Conservation (phyloP, 2,888 invertebrate genomes). For the Apocheima hispidaria region DNA sequence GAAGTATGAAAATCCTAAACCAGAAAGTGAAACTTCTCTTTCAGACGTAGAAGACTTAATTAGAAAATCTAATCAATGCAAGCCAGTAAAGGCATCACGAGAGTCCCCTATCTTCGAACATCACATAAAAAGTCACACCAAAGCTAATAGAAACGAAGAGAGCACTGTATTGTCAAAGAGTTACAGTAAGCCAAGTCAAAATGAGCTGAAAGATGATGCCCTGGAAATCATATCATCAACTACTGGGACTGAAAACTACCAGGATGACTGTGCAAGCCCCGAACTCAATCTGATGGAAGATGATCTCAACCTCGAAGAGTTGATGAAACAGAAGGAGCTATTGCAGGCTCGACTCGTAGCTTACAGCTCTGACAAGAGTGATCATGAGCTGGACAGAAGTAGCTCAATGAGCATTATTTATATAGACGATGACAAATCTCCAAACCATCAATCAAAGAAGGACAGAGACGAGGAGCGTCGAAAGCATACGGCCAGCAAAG, state of each 20-base stretch:
- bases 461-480: conserved; percentile 70
- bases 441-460: conserved; percentile 67
- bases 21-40: conserved; percentile 75
- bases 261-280: conserved; percentile 89
- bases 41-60: conserved; percentile 75
- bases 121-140: conserved; percentile 22
- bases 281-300: conserved; percentile 93
- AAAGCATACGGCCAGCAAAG: conserved; percentile 74
- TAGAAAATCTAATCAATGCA: conserved; percentile 69
- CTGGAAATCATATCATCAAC: conserved; percentile 89
- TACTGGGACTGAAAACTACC: conserved; percentile 87
- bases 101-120: conserved; percentile 48
- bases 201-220: conserved; percentile 55
- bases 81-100: conserved; percentile 49
- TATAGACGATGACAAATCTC: conserved; percentile 73
- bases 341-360: conserved; percentile 92
- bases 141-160: conserved; percentile 67
- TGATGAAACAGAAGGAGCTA: conserved; percentile 95
- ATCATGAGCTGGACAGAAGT: conserved; percentile 71
- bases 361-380: conserved; percentile 89
- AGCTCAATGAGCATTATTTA: conserved; percentile 77
- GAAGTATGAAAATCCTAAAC: conserved; percentile 79
- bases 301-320: conserved; percentile 94
- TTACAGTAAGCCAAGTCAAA: conserved; percentile 30
- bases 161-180: conserved; percentile 44